Evolutionary conservation across 53 echinoderm and acorn worm genomes (phyloP), one percentile per base, ranked within the genome.

Genomic region (Apostichopus leukothele): DNA sequence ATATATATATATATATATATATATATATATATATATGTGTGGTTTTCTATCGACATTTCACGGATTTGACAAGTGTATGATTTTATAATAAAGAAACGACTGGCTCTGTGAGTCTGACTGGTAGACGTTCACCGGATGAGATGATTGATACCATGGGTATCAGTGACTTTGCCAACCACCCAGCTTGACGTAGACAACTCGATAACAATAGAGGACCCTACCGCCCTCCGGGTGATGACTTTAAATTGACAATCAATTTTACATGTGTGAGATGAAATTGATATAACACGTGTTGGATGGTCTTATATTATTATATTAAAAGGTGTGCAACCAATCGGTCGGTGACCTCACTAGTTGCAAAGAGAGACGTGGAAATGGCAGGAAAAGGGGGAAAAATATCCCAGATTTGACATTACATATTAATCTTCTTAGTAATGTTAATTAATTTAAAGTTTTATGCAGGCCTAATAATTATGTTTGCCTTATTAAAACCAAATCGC

Each of bases 211-310:
- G 81, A 53, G 81, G 81, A 81, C 81, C 81, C n/a, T 51, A 22
- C 52, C 81, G 20, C 81, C 81, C 81, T 81, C 55, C 54, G 81
- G 81, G 81, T 81, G 81, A 81, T 81, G 81, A 59, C 60, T 81
- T 81, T 81, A 81, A 54, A 81, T 81, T 81, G 81, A 81, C 81
- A 81, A 81, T 81, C 81, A 81, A 81, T 81, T 81, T 71, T 59
- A 81, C 54, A 81, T 57, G 81, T 81, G 81, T 53, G 81, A 81
- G 81, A 81, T 54, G 81, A 54, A 81, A 81, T 81, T 81, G 81
- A 81, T 81, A 53, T 81, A 81, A 81, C 81, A 81, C 23, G 21
- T 81, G 81, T 81, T 71, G 71, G 16, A 63, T 18, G 6, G n/a
- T n/a, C 18, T 18, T 71, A 19, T 6, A 71, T 18, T 71, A 18